phyloP scores from a whole-genome alignment of 2,113 vertebrate species.

The Oreochromis niloticus region DNA sequence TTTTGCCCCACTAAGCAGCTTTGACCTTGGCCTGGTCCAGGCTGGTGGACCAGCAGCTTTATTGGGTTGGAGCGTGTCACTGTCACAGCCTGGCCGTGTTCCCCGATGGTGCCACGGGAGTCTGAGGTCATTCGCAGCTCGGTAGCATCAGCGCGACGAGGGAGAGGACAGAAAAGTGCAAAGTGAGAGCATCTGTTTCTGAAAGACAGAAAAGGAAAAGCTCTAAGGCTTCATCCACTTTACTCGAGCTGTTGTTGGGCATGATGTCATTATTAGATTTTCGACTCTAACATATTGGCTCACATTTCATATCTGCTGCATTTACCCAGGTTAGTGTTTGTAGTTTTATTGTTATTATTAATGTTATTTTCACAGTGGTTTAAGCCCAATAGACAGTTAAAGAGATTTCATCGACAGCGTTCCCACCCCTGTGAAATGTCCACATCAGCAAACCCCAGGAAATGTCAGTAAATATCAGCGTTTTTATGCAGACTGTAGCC shows the following conservation, averaged over 20 bases:
- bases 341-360: not conserved
- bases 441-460: slow-evolving; percentile 3
- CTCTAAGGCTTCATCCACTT: not conserved
- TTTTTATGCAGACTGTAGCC: not conserved
- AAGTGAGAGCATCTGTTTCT: not conserved
- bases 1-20: slow-evolving; percentile 62
- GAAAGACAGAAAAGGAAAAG: not conserved
- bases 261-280: not conserved
- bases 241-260: not conserved
- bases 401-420: not conserved
- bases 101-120: not conserved
- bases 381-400: not conserved
- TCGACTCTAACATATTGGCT: not conserved
- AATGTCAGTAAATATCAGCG: slow-evolving; percentile 9
- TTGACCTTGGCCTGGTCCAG: slow-evolving; percentile 26
- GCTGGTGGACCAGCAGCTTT: slow-evolving; percentile 35
- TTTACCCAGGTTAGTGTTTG: not conserved
- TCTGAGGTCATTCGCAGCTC: not conserved
- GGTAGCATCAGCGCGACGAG: not conserved
- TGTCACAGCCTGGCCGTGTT: slow-evolving; percentile 27
- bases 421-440: not conserved
- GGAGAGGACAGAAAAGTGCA: not conserved
- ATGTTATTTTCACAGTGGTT: not conserved
- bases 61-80: slow-evolving; percentile 32
- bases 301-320: not conserved